A percentile compares a stretch with the other conserved stretches of the same genome.
These are phyloP conservation scores for Clepsis dumicolana DNA, from an alignment of 2,888 invertebrate species.

Conservation along the genomic window DNA sequence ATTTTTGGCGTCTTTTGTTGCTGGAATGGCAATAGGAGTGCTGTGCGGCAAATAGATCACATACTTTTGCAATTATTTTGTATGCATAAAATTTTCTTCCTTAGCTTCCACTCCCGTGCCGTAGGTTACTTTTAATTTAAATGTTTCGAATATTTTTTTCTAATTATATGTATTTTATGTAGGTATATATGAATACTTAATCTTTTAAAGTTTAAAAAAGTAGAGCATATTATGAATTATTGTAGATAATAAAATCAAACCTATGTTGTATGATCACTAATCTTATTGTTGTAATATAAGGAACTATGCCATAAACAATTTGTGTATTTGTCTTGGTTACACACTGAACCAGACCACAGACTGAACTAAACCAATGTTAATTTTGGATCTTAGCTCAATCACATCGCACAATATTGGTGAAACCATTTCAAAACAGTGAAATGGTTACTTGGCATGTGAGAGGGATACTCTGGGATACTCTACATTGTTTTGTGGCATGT, in stretches of 20 bases:
- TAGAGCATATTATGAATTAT: constrained; percentile 24
- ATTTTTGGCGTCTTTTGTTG: constrained; percentile 92
- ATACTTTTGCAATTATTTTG: constrained; percentile 7
- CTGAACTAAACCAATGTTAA: not conserved
- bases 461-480: not conserved
- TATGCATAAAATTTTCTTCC: constrained; percentile 16
- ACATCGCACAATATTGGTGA: no score
- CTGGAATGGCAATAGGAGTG: constrained; percentile 91
- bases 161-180: not conserved
- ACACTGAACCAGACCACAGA: not conserved
- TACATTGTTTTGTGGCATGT: not conserved
- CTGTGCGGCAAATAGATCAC: constrained; percentile 75
- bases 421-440: no score
- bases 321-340: not conserved
- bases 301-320: constrained; percentile 10
- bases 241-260: constrained; percentile 22
- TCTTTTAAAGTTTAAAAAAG: constrained; percentile 9
- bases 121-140: constrained; percentile 12
- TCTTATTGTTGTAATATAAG: constrained; percentile 28
- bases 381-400: no score
- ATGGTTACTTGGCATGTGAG: no score
- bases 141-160: constrained; percentile 8
- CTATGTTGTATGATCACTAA: not conserved
- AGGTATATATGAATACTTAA: not conserved
- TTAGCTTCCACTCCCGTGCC: constrained; percentile 10